Base-by-base conservation (phyloP, 2,113 vertebrate genomes). In the Agapornis roseicollis region DNA sequence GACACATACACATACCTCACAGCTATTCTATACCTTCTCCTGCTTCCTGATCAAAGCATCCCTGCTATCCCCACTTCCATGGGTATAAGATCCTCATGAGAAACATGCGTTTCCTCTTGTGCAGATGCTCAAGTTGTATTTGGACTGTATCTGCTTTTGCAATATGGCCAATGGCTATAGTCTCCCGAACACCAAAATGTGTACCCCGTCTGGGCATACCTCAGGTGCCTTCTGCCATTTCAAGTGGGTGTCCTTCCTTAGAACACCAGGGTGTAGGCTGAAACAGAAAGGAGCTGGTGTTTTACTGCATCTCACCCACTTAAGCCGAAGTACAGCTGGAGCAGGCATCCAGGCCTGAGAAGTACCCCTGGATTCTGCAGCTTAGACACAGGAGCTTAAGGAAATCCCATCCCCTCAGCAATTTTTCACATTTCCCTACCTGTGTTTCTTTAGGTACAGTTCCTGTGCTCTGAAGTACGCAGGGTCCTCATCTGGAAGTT, bases 1-100 rank as follows among this genome's bases (percentile, higher is more conserved):
- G 52, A 47, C 39, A 15, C 20, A 24, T 1, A 19, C 16, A 15
- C 0, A 0, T 35, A 73, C 61, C 41, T 66, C 2, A 1, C n/a
- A 63, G 55, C 42, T 74, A 41, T 20, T 17, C 69, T 23, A 39
- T 2, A 50, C 35, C 72, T 77, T 31, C 55, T 12, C 8, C 47
- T 2, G 8, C 44, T 15, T 24, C 53, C 72, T 28, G n/a, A 66
- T 7, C n/a, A 58, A 46, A 81, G 72, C 72, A 29, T 60, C 42
- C 6, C 72, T 47, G 61, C 42, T 81, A 65, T 17, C 11, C 82
- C 17, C 47, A 17, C 33, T 2, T 6, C 12, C 37, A 13, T 0
- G 1, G 28, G 37, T 58, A 13, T 3, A 15, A 28, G 44, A 52
- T 19, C 10, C 41, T 76, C 7, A 15, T 6, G 46, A 72, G 20